phyloP scores from a whole-genome alignment of 2,113 vertebrate species.

The Coryphaenoides rupestris region DNA sequence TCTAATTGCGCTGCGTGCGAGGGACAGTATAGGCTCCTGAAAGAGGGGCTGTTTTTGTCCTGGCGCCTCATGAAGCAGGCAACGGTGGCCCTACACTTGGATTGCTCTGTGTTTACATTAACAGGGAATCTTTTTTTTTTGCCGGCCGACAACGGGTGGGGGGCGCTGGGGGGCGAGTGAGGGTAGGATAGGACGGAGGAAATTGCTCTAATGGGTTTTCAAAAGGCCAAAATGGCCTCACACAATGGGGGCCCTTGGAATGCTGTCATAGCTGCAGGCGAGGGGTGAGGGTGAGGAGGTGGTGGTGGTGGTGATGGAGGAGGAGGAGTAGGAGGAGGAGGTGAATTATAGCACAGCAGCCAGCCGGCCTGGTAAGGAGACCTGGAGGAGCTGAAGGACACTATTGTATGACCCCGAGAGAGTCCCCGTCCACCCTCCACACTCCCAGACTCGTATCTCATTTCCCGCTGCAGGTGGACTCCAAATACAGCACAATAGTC shows the following conservation, averaged over 20 bases:
- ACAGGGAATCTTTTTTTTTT: conserved; percentile 51
- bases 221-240: conserved; percentile 48
- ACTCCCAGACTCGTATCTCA: not conserved
- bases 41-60: conserved; percentile 73
- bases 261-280: conserved; percentile 56
- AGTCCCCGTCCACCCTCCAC: conserved; percentile 14
- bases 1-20: not conserved
- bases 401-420: conserved; percentile 42
- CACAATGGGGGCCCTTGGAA: conserved; percentile 50
- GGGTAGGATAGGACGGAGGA: too few species aligned
- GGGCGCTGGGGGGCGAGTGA: too few species aligned
- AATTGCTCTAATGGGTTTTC: conserved; percentile 69
- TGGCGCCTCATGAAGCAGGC: conserved; percentile 45
- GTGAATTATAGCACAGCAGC: conserved; percentile 31
- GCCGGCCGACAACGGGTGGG: conserved; percentile 19
- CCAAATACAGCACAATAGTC: too few species aligned
- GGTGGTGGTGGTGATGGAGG: not conserved
- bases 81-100: conserved; percentile 55
- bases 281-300: conserved; percentile 22
- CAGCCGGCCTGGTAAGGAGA: conserved; percentile 16
- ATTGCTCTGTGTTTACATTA: conserved; percentile 77
- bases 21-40: conserved; percentile 54
- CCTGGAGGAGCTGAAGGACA: conserved; percentile 21
- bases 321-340: too few species aligned
- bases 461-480: too few species aligned